A percentile compares a stretch with the other conserved stretches of the same genome.
Conservation (phyloP, 1,140 invertebrate species). For the Penaeus chinensis region DNA sequence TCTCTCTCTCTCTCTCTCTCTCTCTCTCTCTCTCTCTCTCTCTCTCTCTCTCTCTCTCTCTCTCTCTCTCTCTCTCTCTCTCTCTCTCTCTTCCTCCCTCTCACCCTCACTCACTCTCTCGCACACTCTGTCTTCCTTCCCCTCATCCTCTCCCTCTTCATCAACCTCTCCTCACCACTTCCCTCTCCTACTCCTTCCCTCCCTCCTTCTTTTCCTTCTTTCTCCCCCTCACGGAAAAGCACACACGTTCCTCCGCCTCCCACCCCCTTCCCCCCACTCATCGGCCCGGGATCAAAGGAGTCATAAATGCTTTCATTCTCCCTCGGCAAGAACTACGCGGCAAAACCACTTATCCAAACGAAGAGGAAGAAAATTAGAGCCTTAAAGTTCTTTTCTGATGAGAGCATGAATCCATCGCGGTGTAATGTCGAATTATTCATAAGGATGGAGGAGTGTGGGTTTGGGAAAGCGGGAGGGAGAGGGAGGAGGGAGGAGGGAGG, state of each 20-base stretch:
- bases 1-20: conserved; percentile 23
- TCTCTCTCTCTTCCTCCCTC: not conserved
- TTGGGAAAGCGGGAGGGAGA: not conserved
- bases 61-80: not conserved
- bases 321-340: too few species aligned
- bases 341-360: too few species aligned
- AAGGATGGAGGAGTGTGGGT: too few species aligned
- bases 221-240: not conserved
- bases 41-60: not conserved
- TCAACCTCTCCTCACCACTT: not conserved
- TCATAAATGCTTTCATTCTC: too few species aligned
- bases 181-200: not conserved
- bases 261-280: not conserved
- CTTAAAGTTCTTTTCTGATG: too few species aligned
- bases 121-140: not conserved
- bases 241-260: not conserved
- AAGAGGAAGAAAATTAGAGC: too few species aligned
- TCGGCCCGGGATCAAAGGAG: too few species aligned
- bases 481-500: not conserved
- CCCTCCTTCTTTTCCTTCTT: not conserved
- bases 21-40: not conserved
- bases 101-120: not conserved
- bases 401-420: too few species aligned
- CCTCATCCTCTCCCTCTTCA: not conserved
- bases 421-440: too few species aligned